Evolutionary conservation across 2,888 invertebrate species (phyloP).

Genomic region (Lacanobia wlatinum): DNA sequence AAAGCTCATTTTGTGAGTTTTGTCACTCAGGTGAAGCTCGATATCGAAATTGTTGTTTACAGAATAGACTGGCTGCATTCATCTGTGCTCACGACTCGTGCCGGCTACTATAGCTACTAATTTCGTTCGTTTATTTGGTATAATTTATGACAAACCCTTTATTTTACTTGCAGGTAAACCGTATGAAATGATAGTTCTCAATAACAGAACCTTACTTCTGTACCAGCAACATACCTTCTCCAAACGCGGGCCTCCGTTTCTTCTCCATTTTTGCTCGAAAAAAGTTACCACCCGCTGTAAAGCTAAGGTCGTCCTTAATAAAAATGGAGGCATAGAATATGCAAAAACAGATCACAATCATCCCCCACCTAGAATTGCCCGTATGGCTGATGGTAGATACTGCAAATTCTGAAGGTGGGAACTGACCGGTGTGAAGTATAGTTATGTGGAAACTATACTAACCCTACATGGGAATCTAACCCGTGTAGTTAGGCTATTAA

Average conservation of each 20-base stretch:
- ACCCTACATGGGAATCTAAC: too few species aligned
- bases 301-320: conserved; percentile 64
- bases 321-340: conserved; percentile 49
- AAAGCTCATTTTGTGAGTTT: too few species aligned
- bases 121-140: too few species aligned
- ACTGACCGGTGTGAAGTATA: too few species aligned
- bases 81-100: too few species aligned
- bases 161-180: conserved; percentile 40
- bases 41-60: too few species aligned
- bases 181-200: conserved; percentile 52
- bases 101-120: too few species aligned
- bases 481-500: too few species aligned
- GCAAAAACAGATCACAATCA: conserved; percentile 64
- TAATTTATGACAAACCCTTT: too few species aligned
- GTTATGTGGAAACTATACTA: too few species aligned
- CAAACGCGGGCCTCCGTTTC: conserved; percentile 36
- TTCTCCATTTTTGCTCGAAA: conserved; percentile 61
- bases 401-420: conserved; percentile 15
- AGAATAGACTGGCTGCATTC: too few species aligned
- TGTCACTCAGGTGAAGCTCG: too few species aligned
- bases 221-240: conserved; percentile 60
- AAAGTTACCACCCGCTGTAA: conserved; percentile 54
- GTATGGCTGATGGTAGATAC: conserved; percentile 40
- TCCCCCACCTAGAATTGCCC: conserved; percentile 57
- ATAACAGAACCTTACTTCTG: conserved; percentile 47